These are phyloP conservation scores for Brachypalpus laphriformis DNA, from an alignment of 2,888 invertebrate species.

Conservation along the genomic window DNA sequence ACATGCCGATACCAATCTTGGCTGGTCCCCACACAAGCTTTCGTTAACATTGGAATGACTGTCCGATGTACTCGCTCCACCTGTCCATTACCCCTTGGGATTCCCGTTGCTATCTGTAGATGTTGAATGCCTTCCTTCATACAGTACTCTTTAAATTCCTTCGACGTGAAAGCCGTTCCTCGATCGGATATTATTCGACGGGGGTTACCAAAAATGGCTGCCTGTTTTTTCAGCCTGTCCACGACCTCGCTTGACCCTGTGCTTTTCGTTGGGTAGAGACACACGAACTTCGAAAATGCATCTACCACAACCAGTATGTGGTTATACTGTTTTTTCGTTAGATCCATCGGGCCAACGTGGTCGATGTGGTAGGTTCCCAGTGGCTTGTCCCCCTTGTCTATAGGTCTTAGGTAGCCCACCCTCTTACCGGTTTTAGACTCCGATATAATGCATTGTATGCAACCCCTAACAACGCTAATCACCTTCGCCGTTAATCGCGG, in stretches of 20 bases:
- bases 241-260: slow-evolving; percentile 19
- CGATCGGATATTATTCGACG: slow-evolving; percentile 78
- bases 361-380: slow-evolving; percentile 77
- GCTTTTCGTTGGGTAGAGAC: no score
- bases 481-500: slow-evolving; percentile 30
- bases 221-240: no score
- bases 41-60: no score
- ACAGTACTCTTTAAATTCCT: slow-evolving; percentile 77
- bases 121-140: slow-evolving; percentile 75
- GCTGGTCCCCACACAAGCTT: no score
- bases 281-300: no score
- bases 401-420: slow-evolving; percentile 60
- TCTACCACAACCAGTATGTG: no score
- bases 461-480: slow-evolving; percentile 37
- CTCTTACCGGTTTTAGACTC: background rate
- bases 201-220: no score
- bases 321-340: no score
- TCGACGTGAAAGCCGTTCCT: slow-evolving; percentile 79
- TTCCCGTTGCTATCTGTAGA: slow-evolving; percentile 75
- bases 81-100: no score
- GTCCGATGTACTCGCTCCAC: no score
- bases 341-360: no score
- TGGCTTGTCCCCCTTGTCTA: slow-evolving; percentile 74
- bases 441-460: slow-evolving; percentile 60
- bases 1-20: no score